Evolutionary conservation across 2,888 invertebrate species (phyloP).

Genomic region (Heliconius aoede): DNA sequence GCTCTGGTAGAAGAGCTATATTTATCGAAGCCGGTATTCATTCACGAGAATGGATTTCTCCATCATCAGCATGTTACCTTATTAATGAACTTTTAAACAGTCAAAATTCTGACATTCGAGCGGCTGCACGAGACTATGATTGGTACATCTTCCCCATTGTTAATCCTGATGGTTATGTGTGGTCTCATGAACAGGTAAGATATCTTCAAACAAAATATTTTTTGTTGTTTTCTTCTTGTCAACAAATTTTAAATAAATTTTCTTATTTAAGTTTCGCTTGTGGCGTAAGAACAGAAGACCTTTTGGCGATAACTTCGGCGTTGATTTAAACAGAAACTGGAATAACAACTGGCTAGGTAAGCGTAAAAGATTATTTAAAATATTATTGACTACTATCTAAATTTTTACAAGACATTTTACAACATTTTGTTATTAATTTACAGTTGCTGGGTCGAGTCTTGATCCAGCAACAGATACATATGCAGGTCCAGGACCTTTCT

Average conservation of each 20-base stretch:
- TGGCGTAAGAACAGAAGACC: constrained; percentile 87
- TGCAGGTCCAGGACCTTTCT: constrained; percentile 87
- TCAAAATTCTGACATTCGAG: constrained; percentile 67
- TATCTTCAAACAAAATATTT: background rate
- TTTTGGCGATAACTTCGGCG: constrained; percentile 82
- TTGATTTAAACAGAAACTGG: constrained; percentile 92
- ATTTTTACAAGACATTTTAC: background rate
- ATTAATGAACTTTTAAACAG: constrained; percentile 85
- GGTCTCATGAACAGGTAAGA: constrained; percentile 84
- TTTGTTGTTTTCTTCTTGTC: background rate
- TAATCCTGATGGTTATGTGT: constrained; percentile 91
- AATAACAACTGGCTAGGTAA: constrained; percentile 86
- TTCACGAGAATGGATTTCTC: constrained; percentile 90
- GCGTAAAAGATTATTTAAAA: constrained; percentile 40
- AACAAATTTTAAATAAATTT: background rate
- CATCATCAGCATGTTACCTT: constrained; percentile 85
- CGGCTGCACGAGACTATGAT: constrained; percentile 83
- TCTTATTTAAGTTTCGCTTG: constrained; percentile 81
- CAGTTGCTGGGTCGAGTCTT: constrained; percentile 81
- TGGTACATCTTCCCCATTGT: constrained; percentile 90
- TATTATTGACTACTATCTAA: background rate
- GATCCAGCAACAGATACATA: constrained; percentile 85
- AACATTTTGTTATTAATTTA: constrained; percentile 24
- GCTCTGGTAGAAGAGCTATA: constrained; percentile 61
- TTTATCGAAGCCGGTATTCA: constrained; percentile 85